Base-by-base conservation (phyloP, 2,113 vertebrate species). In the Salvator merianae region DNA sequence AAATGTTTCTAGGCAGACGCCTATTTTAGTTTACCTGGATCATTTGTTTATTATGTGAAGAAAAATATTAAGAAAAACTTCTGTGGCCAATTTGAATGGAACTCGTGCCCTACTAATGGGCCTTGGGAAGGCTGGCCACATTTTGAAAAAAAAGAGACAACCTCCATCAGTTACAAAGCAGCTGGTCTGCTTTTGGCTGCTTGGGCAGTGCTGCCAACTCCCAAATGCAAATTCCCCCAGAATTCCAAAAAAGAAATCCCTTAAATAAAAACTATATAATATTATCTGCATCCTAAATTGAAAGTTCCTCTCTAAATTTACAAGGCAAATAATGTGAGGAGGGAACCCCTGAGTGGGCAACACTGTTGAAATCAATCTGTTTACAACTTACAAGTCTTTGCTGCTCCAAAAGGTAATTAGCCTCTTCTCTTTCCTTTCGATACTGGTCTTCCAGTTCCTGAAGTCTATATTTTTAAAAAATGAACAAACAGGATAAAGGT, bases 381-480 rank as follows among this genome's bases (percentile, higher is more conserved):
- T 24, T 0, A 3, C 43, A 71, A 93, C 97, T 85, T 94, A 99
- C 99, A 97, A 99, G 96, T 93, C 99, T 96, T 91, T 99, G 99
- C 91, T 99, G 98, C 92, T 99, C 99, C 43, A 99, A 95, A 40
- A 99, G 97, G 89, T 99, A 98, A 93, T 97, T 98, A 1, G 97
- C 97, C 82, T 99, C 98, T 84, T 99, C 98, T 62, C 98, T 95
- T 91, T 99, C 99, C 86, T 95, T 96, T 65, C 99, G 97, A 88
- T 99, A 99, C 86, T 99, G 98, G 70, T 99, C 98, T 91, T 99
- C 99, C 85, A 99, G 90, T 69, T 99, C 98, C 90, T 99, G 99
- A 53, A 99, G 97, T 92, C 98, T 99, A 68, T 4, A 5, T 76
- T 90, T 55, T 89, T 76, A 0, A 0, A 1, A 5, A 89, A 65